Conservation (phyloP, 2,888 invertebrate genomes). For the Lithophane socia region DNA sequence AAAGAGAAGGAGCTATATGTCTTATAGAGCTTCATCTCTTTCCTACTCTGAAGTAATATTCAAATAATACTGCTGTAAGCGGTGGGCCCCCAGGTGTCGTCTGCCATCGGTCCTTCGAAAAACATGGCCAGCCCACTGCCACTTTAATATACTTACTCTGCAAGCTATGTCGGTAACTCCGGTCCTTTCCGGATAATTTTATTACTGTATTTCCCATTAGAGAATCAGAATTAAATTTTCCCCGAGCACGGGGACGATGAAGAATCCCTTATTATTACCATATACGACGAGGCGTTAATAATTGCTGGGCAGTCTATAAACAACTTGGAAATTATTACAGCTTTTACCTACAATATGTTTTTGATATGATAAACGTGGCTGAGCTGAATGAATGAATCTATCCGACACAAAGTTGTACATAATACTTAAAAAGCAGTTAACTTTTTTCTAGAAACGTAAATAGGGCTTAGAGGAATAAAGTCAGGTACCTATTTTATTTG, state of each 20-base stretch:
- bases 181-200: not conserved
- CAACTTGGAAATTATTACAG: constrained; percentile 49
- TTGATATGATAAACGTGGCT: constrained; percentile 43
- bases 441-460: constrained; percentile 23
- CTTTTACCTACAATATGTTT: constrained; percentile 54
- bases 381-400: constrained; percentile 19
- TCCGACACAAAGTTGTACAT: not conserved
- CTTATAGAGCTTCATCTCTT: too few relatives aligned
- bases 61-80: too few relatives aligned
- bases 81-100: too few relatives aligned
- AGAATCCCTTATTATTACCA: constrained; percentile 20
- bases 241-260: not conserved
- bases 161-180: not conserved
- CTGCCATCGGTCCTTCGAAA: not conserved
- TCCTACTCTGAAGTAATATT: too few relatives aligned
- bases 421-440: constrained; percentile 30
- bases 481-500: constrained; percentile 22
- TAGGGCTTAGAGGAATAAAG: constrained; percentile 29
- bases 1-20: too few relatives aligned
- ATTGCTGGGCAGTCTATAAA: constrained; percentile 21
- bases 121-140: not conserved
- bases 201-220: constrained; percentile 9
- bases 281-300: constrained; percentile 29
- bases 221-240: constrained; percentile 18
- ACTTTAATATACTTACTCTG: not conserved